Evolutionary conservation across 2,797 vertebrate species (phyloP).

Genomic region (Chrysolophus pictus): DNA sequence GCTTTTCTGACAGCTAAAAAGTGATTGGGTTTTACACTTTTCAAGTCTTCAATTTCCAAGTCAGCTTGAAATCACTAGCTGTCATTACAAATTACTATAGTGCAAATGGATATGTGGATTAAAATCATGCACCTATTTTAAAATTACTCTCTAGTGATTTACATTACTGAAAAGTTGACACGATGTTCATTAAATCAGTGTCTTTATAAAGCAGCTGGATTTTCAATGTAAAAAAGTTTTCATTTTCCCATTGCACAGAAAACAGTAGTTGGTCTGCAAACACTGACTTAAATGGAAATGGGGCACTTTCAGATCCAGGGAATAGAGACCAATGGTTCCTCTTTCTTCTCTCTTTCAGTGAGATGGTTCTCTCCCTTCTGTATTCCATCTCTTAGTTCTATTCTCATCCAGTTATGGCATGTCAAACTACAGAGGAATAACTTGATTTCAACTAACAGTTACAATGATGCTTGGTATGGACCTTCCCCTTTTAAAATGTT

Average conservation of each 20-base stretch:
- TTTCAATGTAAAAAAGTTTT: not conserved
- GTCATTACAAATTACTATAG: not conserved
- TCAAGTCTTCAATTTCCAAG: not conserved
- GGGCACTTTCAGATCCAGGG: not conserved
- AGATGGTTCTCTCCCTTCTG: not conserved
- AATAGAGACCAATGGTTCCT: not conserved
- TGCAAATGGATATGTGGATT: not conserved
- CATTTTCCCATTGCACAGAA: not conserved
- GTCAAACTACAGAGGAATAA: not conserved
- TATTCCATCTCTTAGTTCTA: not conserved
- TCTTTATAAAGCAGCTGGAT: not conserved
- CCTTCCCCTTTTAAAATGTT: not conserved
- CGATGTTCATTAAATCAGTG: not conserved
- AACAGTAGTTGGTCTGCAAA: not conserved
- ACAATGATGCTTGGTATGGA: not conserved
- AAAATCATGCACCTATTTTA: not conserved
- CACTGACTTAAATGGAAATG: not conserved
- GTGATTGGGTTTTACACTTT: not conserved
- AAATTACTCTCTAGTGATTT: not conserved
- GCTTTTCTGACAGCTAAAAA: not conserved
- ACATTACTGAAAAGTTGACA: not conserved
- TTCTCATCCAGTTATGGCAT: not conserved
- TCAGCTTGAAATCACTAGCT: not conserved
- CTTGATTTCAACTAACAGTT: not conserved
- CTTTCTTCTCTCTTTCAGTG: not conserved